Evolutionary conservation across 2,113 vertebrate genomes (phyloP), one percentile per base, ranked within the genome.

Genomic region (Otis tarda): DNA sequence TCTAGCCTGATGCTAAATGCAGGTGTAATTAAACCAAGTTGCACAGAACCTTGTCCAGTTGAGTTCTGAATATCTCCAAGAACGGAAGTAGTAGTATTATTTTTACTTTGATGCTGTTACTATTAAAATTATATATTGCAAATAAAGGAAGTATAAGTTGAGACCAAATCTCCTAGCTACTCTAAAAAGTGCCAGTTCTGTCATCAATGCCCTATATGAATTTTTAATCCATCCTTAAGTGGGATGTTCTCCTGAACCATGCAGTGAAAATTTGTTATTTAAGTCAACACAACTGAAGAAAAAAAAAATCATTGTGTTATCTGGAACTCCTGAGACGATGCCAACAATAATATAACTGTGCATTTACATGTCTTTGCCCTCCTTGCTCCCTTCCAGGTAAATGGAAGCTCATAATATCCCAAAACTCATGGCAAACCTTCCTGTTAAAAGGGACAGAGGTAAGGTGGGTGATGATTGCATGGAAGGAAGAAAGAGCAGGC

Each of bases 21-120:
- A 83, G n/a, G 10, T 20, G 93, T 89, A 87, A 90, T 96, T 93
- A 89, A 89, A 89, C 63, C 25, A 92, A 14, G 10, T 77, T 83
- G 22, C 20, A 27, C 37, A 68, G 47, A 33, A 47, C 31, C 37
- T 83, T 92, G 13, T 63, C 45, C 25, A 8, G 37, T 31, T 83
- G 45, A 65, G 37, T 77, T 88, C n/a, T 74, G n/a, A 88, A 9
- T 61, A 30, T 37, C 41, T 88, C 49, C 37, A 73, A 90, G 21
- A 28, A 77, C 47, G 37, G 14, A 90, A 18, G 5, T 83, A 80
- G 6, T 79, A 9, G 65, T 79, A 65, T 45, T 87, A 35, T 3
- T 60, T 35, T 41, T 25, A 28, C n/a, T 75, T 47, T 83, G n/a
- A 12, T 57, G 6, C 31, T 69, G 5, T 49, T 94, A 20, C 7